Conservation (phyloP, 2,797 vertebrate genomes). For the Alosa sapidissima region DNA sequence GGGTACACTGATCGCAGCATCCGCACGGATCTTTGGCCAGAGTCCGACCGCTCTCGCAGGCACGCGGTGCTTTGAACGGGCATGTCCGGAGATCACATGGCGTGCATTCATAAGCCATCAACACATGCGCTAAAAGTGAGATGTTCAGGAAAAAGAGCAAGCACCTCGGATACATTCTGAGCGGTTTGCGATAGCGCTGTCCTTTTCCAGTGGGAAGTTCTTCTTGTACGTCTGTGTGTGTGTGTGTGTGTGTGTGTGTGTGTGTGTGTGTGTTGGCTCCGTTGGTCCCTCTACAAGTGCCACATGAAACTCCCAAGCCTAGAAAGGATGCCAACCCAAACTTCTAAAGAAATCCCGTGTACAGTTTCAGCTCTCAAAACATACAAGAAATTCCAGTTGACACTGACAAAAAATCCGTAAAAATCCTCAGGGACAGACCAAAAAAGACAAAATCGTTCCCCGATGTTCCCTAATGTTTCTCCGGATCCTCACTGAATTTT, state of each 20-base stretch:
- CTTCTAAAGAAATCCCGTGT: slow-evolving; percentile 10
- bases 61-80: slow-evolving; percentile 54
- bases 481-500: background rate
- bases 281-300: background rate
- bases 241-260: too few relatives aligned
- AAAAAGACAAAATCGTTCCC: background rate
- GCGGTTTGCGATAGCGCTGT: background rate
- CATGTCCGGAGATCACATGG: slow-evolving; percentile 73
- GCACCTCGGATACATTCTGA: slow-evolving; percentile 65
- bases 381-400: background rate
- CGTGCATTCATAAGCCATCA: slow-evolving; percentile 67
- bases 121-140: slow-evolving; percentile 62
- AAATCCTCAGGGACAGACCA: background rate
- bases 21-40: slow-evolving; percentile 74
- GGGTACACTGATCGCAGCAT: slow-evolving; percentile 75
- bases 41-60: slow-evolving; percentile 69
- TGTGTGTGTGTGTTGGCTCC: background rate
- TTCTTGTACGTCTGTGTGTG: background rate
- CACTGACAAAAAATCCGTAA: background rate
- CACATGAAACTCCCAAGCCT: slow-evolving; percentile 7
- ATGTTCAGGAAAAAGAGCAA: slow-evolving; percentile 58
- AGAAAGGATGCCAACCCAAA: slow-evolving; percentile 18
- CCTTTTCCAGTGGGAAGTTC: background rate
- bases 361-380: background rate
- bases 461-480: background rate